A percentile compares a stretch with the other conserved stretches of the same genome.
phyloP scores from a whole-genome alignment of 2,113 vertebrate genomes.

The Neotoma lepida region DNA sequence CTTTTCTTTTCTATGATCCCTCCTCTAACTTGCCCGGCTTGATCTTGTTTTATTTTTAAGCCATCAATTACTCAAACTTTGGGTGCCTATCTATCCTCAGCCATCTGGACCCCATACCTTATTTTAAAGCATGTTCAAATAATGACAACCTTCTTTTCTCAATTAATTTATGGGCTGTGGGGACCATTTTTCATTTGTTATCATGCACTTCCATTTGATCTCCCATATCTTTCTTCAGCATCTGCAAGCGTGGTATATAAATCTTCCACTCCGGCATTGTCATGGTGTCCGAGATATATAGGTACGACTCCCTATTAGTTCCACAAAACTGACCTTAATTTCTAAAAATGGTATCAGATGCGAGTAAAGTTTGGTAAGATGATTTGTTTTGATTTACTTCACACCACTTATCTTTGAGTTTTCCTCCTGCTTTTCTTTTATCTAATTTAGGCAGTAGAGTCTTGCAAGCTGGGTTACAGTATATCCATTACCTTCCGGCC shows the following conservation, averaged over 20 bases:
- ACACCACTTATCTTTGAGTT: conserved; percentile 88
- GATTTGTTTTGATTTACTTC: conserved; percentile 92
- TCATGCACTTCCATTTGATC: conserved; percentile 95
- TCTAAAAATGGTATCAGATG: conserved; percentile 93
- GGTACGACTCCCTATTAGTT: conserved; percentile 90
- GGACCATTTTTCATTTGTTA: conserved; percentile 95
- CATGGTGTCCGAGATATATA: conserved; percentile 91
- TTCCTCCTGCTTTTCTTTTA: conserved; percentile 88
- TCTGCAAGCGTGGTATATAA: conserved; percentile 94
- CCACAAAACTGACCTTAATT: conserved; percentile 92
- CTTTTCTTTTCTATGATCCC: conserved; percentile 86
- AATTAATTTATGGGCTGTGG: conserved; percentile 93
- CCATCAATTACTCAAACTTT: conserved; percentile 96
- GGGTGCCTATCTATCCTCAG: conserved; percentile 90
- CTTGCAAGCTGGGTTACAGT: conserved; percentile 81
- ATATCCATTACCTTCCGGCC: conserved; percentile 85
- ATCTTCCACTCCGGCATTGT: conserved; percentile 92
- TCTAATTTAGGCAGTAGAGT: conserved; percentile 87
- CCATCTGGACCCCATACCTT: conserved; percentile 95
- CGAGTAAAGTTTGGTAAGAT: conserved; percentile 89
- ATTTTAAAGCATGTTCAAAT: conserved; percentile 93
- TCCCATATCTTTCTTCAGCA: conserved; percentile 92
- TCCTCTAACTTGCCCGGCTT: conserved; percentile 88
- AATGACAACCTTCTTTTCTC: conserved; percentile 96
- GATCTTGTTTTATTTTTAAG: conserved; percentile 94